Base-by-base conservation (phyloP, 2,888 invertebrate genomes). In the Nomada fabriciana region DNA sequence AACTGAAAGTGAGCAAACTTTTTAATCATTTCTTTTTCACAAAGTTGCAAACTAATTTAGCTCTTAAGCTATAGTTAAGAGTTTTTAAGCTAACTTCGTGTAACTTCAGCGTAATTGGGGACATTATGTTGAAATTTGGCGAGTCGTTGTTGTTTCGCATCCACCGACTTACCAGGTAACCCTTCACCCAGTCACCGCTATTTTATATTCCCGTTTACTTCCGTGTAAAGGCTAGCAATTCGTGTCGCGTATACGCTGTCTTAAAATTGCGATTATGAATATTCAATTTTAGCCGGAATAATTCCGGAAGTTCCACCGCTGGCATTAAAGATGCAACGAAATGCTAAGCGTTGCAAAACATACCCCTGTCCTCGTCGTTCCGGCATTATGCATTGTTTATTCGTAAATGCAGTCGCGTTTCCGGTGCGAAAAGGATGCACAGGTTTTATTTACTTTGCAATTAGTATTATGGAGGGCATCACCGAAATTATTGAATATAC, bases 241-340 rank as follows among this genome's bases (percentile, higher is more conserved):
- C 68, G 55, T 57, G 25, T 59, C 75, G 36, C 57, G 36, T n/a
- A 25, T 42, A 68, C 53, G 23, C 42, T 36, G 68, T 57, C 63
- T 79, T 79, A 75, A 75, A 63, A 69, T 79, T 75, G 63, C 29
- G 47, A 79, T 75, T 75, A 75, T 75, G 78, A 79, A 79, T 79
- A 79, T 79, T 79, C 75, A 79, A 69, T 75, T 69, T 29, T n/a
- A 18, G 13, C 29, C 25, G 13, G 63, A 75, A 75, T 75, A 75
- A 59, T 79, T 69, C 50, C 50, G 63, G 57, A 43, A 75, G 75
- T 67, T 79, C 23, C 20, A 29, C 53, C 23, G 68, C 23, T 23
- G 55, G 9, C 63, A 79, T 79, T 75, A 79, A 79, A 75, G 75
- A 79, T 75, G 78, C 78, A 75, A 77, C 71, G 76, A 72, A 75